Base-by-base conservation (phyloP, 1,140 invertebrate genomes). In the Saccostrea glomerata region DNA sequence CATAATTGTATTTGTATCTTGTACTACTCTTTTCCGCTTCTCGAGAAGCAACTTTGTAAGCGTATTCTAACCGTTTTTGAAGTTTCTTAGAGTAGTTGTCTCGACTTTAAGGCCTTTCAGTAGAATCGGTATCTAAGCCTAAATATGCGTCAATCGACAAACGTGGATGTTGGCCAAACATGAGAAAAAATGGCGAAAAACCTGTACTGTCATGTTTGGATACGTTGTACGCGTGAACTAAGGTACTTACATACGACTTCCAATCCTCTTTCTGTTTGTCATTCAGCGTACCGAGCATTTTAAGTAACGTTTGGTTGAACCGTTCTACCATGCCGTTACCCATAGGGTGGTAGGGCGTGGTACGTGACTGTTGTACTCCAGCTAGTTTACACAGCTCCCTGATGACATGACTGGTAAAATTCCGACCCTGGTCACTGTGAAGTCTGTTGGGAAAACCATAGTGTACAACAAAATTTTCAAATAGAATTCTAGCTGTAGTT, bases 171-270 rank as follows among this genome's bases (percentile, higher is more conserved):
- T 88, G 40, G 2, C 87, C 88, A 89, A 91, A 91, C 77, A 91
- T 89, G 0, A 91, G 58, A 66, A 87, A 85, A 60, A 83, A 90
- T n/a, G 91, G 90, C 7, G 84, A 54, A 70, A 88, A 89, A 1
- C 89, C 91, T 6, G 91, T 90, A 66, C 54, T 87, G 7, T 88
- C 82, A 70, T 91, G 88, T 23, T 70, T 84, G 17, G 85, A 88
- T 25, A 82, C 88, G 82, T 91, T 91, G 83, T 91, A 90, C 0
- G 91, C 90, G 87, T 91, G 88, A 0, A 89, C 90, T 11, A 88
- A 6, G 54, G 87, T 90, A 87, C 90, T 40, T 89, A 58, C 11
- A 6, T 3, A 55, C 90, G 89, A 36, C 30, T 36, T 36, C 30
- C 30, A 0, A 36, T 36, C 2, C 30, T 36, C 30, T 36, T 2